Evolutionary conservation across 2,888 invertebrate genomes (phyloP).

Genomic region (Rhingia rostrata): DNA sequence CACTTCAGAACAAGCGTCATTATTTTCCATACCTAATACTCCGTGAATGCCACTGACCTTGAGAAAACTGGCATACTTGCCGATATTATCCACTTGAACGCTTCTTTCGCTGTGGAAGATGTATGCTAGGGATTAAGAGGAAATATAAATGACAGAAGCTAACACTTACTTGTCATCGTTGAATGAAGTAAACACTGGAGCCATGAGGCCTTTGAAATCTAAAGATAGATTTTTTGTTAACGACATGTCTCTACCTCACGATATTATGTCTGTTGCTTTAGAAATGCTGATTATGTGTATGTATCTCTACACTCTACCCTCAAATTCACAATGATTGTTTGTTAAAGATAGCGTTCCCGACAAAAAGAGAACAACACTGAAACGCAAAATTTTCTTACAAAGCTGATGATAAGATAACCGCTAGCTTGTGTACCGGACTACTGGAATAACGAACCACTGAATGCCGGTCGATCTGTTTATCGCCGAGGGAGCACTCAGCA

Average conservation of each 20-base stretch:
- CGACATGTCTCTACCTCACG: not conserved
- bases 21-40: conserved; percentile 87
- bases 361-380: conserved; percentile 7
- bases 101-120: conserved; percentile 78
- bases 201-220: conserved; percentile 86
- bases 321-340: conserved; percentile 24
- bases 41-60: conserved; percentile 86
- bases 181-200: conserved; percentile 89
- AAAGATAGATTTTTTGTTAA: conserved; percentile 31
- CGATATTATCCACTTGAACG: conserved; percentile 84
- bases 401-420: conserved; percentile 47
- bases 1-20: not conserved
- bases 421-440: conserved; percentile 8
- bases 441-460: not conserved
- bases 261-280: conserved; percentile 6
- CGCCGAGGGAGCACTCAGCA: not conserved
- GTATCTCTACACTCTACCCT: not conserved
- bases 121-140: not conserved
- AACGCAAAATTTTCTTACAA: conserved; percentile 6
- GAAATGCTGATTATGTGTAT: conserved; percentile 2
- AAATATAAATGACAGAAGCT: conserved; percentile 1
- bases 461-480: conserved; percentile 21
- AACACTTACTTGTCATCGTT: conserved; percentile 84
- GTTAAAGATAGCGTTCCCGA: conserved; percentile 6
- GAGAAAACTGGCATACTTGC: conserved; percentile 87